A percentile compares a stretch with the other conserved stretches of the same genome.
Conservation (phyloP, 2,113 vertebrate genomes). For the Proterorhinus semilunaris region DNA sequence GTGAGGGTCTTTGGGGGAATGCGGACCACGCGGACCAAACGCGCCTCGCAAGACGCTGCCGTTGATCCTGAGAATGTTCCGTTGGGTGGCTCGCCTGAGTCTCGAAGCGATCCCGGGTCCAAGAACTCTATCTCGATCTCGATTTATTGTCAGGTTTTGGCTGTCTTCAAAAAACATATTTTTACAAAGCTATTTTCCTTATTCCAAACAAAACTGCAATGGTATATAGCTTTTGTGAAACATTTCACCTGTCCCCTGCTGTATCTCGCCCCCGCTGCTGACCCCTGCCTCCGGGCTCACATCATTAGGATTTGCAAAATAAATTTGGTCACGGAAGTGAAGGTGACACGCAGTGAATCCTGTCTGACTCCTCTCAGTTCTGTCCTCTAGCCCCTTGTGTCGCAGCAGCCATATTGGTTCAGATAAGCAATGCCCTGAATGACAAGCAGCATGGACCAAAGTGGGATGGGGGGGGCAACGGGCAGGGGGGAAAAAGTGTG, state of each 20-base stretch:
- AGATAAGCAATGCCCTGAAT: conserved; percentile 42
- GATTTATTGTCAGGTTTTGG: too few species aligned
- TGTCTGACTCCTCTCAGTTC: conserved; percentile 37
- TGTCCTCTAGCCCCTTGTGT: conserved; percentile 51
- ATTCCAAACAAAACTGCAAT: neutral
- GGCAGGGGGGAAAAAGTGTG: neutral
- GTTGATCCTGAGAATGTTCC: too few species aligned
- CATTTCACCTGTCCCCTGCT: conserved; percentile 40
- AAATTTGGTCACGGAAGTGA: conserved; percentile 59
- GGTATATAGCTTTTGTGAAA: neutral
- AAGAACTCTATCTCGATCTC: too few species aligned
- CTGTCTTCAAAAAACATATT: too few species aligned
- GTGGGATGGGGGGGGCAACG: neutral
- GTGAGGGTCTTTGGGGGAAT: too few species aligned
- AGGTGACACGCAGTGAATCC: conserved; percentile 62
- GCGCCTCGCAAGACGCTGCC: too few species aligned
- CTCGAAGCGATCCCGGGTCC: too few species aligned
- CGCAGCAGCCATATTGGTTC: conserved; percentile 56
- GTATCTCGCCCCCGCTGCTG: conserved; percentile 12
- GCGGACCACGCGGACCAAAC: too few species aligned
- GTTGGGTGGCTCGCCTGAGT: too few species aligned
- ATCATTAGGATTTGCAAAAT: conserved; percentile 51
- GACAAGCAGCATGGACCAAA: conserved; percentile 60
- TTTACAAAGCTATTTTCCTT: neutral
- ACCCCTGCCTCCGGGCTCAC: conserved; percentile 27